Percentiles rank a stretch among this genome's conserved stretches.
These are phyloP conservation scores for Drosophila anomelani DNA, from an alignment of 2,888 invertebrate species.

Conservation along the genomic window DNA sequence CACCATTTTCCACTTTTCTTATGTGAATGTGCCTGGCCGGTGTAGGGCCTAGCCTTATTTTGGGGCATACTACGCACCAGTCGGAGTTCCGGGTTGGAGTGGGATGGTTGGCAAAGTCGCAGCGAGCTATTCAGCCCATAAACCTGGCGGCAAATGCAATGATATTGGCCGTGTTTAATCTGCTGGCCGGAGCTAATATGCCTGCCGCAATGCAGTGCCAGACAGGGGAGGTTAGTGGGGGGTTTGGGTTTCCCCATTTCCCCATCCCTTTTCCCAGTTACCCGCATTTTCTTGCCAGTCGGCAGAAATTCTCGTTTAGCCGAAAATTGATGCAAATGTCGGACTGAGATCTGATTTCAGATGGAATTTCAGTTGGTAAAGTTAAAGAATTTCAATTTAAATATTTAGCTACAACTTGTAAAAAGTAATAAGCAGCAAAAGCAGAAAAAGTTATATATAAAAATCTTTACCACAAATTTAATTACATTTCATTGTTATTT, in stretches of 20 bases:
- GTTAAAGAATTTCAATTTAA: not conserved
- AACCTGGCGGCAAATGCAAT: slow-evolving; percentile 65
- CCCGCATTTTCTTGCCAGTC: slow-evolving; percentile 24
- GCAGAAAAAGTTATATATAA: not conserved
- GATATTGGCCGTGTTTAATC: slow-evolving; percentile 53
- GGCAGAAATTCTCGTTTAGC: slow-evolving; percentile 11
- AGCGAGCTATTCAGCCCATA: slow-evolving; percentile 58
- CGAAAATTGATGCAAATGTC: slow-evolving; percentile 17
- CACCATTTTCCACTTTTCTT: slow-evolving; percentile 72
- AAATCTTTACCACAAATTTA: slow-evolving; percentile 5
- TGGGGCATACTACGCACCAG: slow-evolving; percentile 50
- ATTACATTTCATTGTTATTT: slow-evolving; percentile 22
- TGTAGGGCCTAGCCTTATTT: slow-evolving; percentile 17
- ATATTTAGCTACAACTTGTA: not conserved
- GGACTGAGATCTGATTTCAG: slow-evolving; percentile 5
- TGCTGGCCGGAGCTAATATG: slow-evolving; percentile 46
- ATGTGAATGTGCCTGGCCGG: slow-evolving; percentile 6
- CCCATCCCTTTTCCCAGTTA: not conserved
- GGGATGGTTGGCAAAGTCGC: slow-evolving; percentile 9
- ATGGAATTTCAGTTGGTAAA: not conserved
- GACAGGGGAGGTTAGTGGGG: slow-evolving; percentile 11
- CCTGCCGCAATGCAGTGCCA: slow-evolving; percentile 52
- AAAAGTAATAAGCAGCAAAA: not conserved
- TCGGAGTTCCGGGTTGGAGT: slow-evolving; percentile 16
- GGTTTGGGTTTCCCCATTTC: not conserved